phyloP scores from a whole-genome alignment of 2,888 invertebrate genomes.

The Falcaria lacertinaria region DNA sequence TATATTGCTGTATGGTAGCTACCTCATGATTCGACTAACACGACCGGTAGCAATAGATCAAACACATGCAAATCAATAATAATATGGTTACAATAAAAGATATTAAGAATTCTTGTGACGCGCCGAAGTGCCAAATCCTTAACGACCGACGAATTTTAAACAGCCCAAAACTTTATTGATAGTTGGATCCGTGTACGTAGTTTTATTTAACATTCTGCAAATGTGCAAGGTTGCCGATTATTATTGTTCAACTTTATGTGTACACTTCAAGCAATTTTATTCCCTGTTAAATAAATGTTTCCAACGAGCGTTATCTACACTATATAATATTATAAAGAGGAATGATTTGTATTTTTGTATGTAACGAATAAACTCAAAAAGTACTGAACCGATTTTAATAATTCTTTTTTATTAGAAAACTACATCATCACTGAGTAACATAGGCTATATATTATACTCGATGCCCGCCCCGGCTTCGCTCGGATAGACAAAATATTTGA shows the following conservation, averaged over 20 bases:
- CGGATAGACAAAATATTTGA: too few relatives aligned
- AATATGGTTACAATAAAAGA: conserved; percentile 48
- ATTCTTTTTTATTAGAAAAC: too few relatives aligned
- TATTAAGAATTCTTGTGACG: conserved; percentile 62
- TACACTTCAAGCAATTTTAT: neutral
- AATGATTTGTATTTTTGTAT: too few relatives aligned
- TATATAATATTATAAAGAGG: too few relatives aligned
- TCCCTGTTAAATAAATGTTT: neutral
- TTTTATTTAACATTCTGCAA: conserved; percentile 48
- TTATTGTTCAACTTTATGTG: neutral
- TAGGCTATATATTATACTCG: too few relatives aligned
- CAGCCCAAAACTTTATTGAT: conserved; percentile 55
- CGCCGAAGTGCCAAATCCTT: conserved; percentile 64
- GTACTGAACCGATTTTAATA: too few relatives aligned
- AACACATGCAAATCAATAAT: conserved; percentile 40
- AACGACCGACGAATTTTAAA: conserved; percentile 67
- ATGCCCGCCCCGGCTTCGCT: too few relatives aligned
- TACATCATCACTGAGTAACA: too few relatives aligned
- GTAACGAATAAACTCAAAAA: too few relatives aligned
- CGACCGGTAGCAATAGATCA: conserved; percentile 33
- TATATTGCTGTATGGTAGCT: too few relatives aligned
- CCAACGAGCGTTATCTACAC: neutral
- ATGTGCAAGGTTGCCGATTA: conserved; percentile 13
- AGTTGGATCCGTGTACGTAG: conserved; percentile 44
- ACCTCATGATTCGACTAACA: conserved; percentile 1